These are phyloP conservation scores for Pycnomerus fuliginosus DNA, from an alignment of 2,888 invertebrate genomes.

Conservation along the genomic window DNA sequence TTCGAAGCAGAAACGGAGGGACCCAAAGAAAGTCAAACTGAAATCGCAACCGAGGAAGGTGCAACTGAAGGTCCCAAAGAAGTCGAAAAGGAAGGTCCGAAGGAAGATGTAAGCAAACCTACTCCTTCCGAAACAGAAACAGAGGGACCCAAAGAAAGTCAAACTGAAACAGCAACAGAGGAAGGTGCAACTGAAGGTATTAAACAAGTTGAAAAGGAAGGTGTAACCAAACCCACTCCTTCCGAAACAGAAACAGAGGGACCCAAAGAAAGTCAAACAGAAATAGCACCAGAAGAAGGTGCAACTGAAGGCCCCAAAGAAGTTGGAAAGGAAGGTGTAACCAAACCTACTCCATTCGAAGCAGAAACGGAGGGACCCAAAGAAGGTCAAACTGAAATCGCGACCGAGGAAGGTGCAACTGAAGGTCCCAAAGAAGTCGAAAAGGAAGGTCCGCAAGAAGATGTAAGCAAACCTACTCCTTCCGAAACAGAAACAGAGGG, in stretches of 20 bases:
- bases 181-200: neutral
- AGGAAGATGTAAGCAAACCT: constrained; percentile 5
- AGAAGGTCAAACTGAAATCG: constrained; percentile 11
- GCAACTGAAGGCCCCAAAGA: neutral
- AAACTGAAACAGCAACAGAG: neutral
- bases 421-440: constrained; percentile 7
- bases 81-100: constrained; percentile 5
- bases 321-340: neutral
- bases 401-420: constrained; percentile 9
- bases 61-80: constrained; percentile 8
- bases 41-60: neutral
- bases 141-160: constrained; percentile 21
- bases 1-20: neutral
- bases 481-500: neutral
- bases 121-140: constrained; percentile 19
- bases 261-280: too few relatives aligned
- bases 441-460: constrained; percentile 7
- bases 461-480: constrained; percentile 1
- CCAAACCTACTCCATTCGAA: neutral
- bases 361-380: too few relatives aligned
- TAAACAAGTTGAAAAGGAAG: too few relatives aligned
- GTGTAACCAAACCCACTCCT: too few relatives aligned
- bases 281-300: neutral
- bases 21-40: too few relatives aligned
- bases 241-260: too few relatives aligned